A percentile compares a stretch with the other conserved stretches of the same genome.
Conservation (phyloP, 2,888 invertebrate genomes). For the Chymomyza fuscimana region DNA sequence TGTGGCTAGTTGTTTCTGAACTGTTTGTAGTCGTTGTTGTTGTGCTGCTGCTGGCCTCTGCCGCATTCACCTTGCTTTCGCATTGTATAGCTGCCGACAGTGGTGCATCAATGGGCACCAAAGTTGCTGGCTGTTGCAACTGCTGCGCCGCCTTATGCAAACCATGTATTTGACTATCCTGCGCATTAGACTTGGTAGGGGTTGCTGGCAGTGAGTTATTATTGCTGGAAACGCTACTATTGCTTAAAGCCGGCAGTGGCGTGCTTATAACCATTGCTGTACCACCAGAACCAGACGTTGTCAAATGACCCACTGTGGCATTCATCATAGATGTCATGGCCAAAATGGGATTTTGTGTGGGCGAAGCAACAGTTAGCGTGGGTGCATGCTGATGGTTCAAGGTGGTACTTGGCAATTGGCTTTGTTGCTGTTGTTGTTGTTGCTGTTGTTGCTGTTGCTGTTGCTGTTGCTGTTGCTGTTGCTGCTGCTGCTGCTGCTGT, state of each 20-base stretch:
- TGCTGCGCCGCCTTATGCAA: constrained; percentile 29
- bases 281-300: constrained; percentile 33
- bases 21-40: no score
- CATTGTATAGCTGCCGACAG: constrained; percentile 43
- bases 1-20: constrained; percentile 2
- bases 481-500: constrained; percentile 66
- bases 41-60: constrained; percentile 8
- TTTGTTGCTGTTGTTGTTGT: constrained; percentile 13
- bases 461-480: constrained; percentile 54
- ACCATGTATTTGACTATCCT: constrained; percentile 22
- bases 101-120: constrained; percentile 57
- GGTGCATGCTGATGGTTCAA: constrained; percentile 47
- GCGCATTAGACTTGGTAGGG: constrained; percentile 13
- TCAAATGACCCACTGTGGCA: constrained; percentile 58
- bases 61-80: constrained; percentile 10
- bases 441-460: constrained; percentile 23
- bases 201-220: constrained; percentile 21
- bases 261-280: background rate
- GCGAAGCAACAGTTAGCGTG: constrained; percentile 68
- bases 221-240: constrained; percentile 25
- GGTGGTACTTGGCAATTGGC: constrained; percentile 29
- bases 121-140: constrained; percentile 32
- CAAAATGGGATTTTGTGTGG: constrained; percentile 80
- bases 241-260: constrained; percentile 23
- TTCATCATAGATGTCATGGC: constrained; percentile 78